phyloP scores from a whole-genome alignment of 35 echinoderm and acorn worm genomes.

The Diadema setosum region DNA sequence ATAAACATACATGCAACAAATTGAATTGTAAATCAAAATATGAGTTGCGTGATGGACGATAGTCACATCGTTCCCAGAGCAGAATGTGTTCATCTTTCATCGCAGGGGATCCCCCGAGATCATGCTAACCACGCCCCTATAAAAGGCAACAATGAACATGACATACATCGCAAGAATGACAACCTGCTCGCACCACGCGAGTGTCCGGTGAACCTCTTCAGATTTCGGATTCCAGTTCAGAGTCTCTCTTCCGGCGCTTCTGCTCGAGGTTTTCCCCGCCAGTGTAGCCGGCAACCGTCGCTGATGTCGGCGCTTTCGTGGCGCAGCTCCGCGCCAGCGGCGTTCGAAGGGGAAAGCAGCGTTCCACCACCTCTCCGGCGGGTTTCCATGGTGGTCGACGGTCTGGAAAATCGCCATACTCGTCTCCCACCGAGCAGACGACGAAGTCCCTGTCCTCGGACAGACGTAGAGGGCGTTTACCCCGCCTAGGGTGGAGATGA shows the following conservation, averaged over 20 bases:
- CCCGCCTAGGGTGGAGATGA: background rate
- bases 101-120: background rate
- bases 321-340: too few relatives aligned
- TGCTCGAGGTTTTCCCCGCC: background rate
- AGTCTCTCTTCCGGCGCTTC: background rate
- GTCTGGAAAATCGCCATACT: too few relatives aligned
- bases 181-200: background rate
- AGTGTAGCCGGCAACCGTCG: background rate
- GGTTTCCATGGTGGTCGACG: too few relatives aligned
- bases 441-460: too few relatives aligned
- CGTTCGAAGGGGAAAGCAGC: too few relatives aligned
- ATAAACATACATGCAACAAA: background rate
- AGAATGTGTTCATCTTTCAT: background rate
- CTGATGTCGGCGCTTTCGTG: background rate
- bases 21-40: background rate
- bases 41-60: background rate
- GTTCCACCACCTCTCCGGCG: too few relatives aligned
- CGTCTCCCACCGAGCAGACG: too few relatives aligned
- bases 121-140: background rate
- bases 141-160: background rate
- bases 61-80: background rate
- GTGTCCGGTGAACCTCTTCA: background rate
- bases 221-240: background rate
- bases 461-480: background rate
- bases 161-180: background rate